These are phyloP conservation scores for Setipinna tenuifilis DNA, from an alignment of 2,797 vertebrate genomes.

Conservation along the genomic window DNA sequence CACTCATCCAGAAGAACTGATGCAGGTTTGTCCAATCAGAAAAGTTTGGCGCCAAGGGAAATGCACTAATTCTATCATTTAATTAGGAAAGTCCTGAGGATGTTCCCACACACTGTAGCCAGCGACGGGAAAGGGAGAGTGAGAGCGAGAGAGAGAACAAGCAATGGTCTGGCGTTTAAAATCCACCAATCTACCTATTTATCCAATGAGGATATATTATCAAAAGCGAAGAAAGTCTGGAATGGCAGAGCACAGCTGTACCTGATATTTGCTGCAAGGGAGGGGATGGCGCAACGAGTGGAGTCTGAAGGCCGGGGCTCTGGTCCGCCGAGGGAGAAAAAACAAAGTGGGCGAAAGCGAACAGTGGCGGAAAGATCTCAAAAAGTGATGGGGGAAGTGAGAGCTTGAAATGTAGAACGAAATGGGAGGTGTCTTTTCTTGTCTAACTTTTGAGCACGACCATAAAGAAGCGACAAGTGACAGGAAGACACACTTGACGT, in stretches of 20 bases:
- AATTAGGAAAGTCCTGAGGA: background rate
- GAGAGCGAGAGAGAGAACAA: background rate
- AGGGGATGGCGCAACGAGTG: constrained; percentile 48
- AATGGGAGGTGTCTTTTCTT: constrained; percentile 69
- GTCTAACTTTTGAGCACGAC: constrained; percentile 39
- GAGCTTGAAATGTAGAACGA: constrained; percentile 67
- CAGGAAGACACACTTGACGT: background rate
- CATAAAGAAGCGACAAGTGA: background rate
- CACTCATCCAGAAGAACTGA: background rate
- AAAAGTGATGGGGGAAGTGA: constrained; percentile 74
- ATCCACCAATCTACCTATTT: constrained; percentile 61
- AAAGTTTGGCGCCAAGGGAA: background rate
- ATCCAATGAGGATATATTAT: constrained; percentile 53
- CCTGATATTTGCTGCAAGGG: constrained; percentile 59
- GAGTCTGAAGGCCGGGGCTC: constrained; percentile 50
- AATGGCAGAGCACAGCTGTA: constrained; percentile 55
- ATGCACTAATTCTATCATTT: constrained; percentile 15
- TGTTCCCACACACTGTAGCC: background rate
- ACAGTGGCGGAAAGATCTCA: constrained; percentile 61
- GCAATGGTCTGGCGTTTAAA: background rate
- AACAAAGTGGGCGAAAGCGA: constrained; percentile 45
- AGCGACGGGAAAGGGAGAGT: background rate
- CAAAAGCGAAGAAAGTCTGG: constrained; percentile 1
- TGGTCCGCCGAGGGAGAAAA: constrained; percentile 57
- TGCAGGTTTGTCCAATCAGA: background rate